Evolutionary conservation across 2,797 vertebrate species (phyloP).

Genomic region (Arrhamphus sclerolepis): DNA sequence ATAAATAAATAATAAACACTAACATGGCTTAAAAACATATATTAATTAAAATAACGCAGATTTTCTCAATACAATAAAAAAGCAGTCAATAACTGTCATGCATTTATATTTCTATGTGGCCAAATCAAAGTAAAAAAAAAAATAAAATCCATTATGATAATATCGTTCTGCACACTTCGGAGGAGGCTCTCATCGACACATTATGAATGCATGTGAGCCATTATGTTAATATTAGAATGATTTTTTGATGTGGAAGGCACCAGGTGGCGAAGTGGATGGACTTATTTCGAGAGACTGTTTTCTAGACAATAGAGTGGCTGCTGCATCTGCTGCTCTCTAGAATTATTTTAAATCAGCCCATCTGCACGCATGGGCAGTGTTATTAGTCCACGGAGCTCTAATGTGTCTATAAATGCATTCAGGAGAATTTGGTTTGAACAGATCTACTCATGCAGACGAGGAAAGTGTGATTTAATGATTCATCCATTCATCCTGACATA

Average conservation of each 20-base stretch:
- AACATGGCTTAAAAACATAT: neutral
- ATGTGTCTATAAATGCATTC: constrained; percentile 59
- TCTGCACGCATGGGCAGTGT: constrained; percentile 54
- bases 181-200: constrained; percentile 11
- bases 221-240: constrained; percentile 26
- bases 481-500: constrained; percentile 59
- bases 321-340: constrained; percentile 62
- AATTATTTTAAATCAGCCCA: constrained; percentile 59
- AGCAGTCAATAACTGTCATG: neutral
- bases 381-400: constrained; percentile 45
- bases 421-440: constrained; percentile 50
- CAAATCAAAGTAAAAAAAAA: constrained; percentile 29
- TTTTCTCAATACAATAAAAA: neutral
- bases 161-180: constrained; percentile 22
- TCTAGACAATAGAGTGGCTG: constrained; percentile 65
- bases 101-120: neutral
- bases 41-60: neutral
- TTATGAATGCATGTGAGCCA: constrained; percentile 31
- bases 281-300: constrained; percentile 57
- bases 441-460: constrained; percentile 37
- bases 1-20: neutral
- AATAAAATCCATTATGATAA: constrained; percentile 37
- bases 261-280: constrained; percentile 63
- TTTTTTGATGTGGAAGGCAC: constrained; percentile 40
- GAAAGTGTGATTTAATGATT: constrained; percentile 60